Conservation (phyloP, 2,888 invertebrate genomes). For the Heliconius hortense region DNA sequence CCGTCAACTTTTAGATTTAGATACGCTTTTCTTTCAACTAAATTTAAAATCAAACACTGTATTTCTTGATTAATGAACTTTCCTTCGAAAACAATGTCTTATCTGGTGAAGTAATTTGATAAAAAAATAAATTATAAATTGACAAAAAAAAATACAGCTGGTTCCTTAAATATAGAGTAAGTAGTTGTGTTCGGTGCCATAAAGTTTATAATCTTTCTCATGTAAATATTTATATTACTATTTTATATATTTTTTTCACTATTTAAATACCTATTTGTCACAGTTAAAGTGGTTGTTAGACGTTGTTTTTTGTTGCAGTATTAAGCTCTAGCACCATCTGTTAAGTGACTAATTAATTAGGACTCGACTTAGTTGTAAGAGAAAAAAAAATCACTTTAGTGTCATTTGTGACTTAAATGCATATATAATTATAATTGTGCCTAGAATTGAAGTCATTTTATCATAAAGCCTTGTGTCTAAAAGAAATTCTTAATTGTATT, state of each 20-base stretch:
- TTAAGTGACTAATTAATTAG: constrained; percentile 28
- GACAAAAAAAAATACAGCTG: constrained; percentile 16
- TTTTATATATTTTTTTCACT: constrained; percentile 21
- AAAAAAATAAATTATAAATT: too few relatives aligned
- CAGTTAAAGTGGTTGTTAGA: constrained; percentile 23
- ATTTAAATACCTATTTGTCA: constrained; percentile 24
- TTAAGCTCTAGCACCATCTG: constrained; percentile 37
- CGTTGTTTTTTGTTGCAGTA: constrained; percentile 37
- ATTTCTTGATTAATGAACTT: constrained; percentile 40
- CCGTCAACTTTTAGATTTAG: constrained; percentile 45
- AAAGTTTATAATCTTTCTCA: constrained; percentile 35
- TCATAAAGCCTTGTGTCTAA: constrained; percentile 13
- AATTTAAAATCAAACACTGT: constrained; percentile 42
- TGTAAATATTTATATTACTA: constrained; percentile 36
- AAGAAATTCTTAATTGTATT: constrained; percentile 21
- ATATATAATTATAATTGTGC: constrained; percentile 24
- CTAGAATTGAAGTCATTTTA: constrained; percentile 22
- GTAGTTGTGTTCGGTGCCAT: constrained; percentile 40
- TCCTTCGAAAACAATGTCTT: constrained; percentile 55
- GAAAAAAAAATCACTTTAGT: constrained; percentile 31
- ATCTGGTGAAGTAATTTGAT: constrained; percentile 48
- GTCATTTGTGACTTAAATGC: constrained; percentile 25
- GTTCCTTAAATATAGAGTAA: constrained; percentile 24
- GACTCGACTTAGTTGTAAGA: constrained; percentile 41
- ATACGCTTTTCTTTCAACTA: constrained; percentile 44